Base-by-base conservation (phyloP, 2,888 invertebrate genomes). In the Apotomis turbidana region DNA sequence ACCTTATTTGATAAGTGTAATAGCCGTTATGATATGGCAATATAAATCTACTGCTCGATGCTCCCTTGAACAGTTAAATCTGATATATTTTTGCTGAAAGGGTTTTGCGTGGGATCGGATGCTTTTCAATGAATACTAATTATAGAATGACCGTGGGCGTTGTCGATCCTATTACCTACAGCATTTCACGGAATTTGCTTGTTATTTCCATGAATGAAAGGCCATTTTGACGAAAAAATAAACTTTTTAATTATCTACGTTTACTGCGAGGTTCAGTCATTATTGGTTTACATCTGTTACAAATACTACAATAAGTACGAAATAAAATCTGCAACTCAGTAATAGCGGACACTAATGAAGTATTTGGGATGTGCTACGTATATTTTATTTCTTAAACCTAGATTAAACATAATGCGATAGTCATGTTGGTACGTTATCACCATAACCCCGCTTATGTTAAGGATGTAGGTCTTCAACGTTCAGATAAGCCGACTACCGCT, bases 401-500 rank as follows among this genome's bases (percentile, higher is more conserved):
- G 49, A 9, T 49, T 49, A 10, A 49, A 10, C 10, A 3, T 3
- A 27, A 27, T 27, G 27, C 27, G 27, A 2, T 27, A 27, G 27
- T 27, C 27, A 27, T 27, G 27, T 27, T 27, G 27, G 41, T 41
- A 41, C 41, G 6, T 41, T 6, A 41, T 41, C 41, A 6, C 49
- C 49, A 9, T 49, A 49, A 44, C 8, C 0, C 8, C 49, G 8
- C 8, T 49, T 10, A 27, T 55, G 55, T 55, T 3, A 27, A 27
- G 62, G 51, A 38, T 51, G n/a, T 51, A 36, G 12, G 27, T 52
- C 49, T 38, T 36, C 52, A 51, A 62, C 62, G 41, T 38, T 12
- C 41, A 55, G 55, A 64, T 64, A 64, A 55, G 52, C 52, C 64
- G 15, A 6, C 61, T 6, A 15, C 46, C 44, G 44, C 9, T 9